Evolutionary conservation across 2,113 vertebrate genomes (phyloP).

Genomic region (Sterrhoptilus dennistouni): DNA sequence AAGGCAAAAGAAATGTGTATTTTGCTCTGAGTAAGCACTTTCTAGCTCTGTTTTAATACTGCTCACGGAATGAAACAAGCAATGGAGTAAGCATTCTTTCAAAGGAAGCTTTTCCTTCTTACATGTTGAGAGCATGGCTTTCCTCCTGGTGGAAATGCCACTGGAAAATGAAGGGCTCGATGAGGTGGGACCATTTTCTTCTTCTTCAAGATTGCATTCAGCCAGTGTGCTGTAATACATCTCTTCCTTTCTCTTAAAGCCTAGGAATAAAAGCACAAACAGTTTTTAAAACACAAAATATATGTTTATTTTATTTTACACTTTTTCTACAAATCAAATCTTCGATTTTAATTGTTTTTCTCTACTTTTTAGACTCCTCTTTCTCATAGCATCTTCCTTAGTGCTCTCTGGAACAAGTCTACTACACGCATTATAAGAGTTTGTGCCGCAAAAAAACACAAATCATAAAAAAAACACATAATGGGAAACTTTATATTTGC

Average conservation of each 20-base stretch:
- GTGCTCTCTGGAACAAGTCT: background rate
- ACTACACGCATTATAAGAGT: rapidly evolving
- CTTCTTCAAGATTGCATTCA: conserved; percentile 90
- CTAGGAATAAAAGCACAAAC: conserved; percentile 51
- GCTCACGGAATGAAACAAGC: background rate
- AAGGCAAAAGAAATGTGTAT: background rate
- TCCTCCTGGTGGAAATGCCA: conserved; percentile 92
- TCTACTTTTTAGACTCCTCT: background rate
- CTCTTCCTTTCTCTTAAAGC: conserved; percentile 90
- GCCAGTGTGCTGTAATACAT: conserved; percentile 96
- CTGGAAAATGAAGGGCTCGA: conserved; percentile 91
- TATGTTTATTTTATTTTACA: background rate
- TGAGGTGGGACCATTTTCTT: conserved; percentile 93
- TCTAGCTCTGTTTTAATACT: background rate
- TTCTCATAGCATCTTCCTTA: background rate
- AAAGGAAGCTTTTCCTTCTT: conserved; percentile 37
- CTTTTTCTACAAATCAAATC: background rate
- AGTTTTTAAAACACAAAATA: background rate
- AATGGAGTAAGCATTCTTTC: background rate
- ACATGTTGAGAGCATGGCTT: conserved; percentile 96
- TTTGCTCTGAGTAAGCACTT: background rate
- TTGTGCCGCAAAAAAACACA: background rate
- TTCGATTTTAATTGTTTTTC: rapidly evolving
- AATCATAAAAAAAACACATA: background rate
- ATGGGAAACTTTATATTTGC: background rate